These are phyloP conservation scores for Tetragonula clypearis DNA, from an alignment of 1,140 invertebrate species.

Conservation along the genomic window DNA sequence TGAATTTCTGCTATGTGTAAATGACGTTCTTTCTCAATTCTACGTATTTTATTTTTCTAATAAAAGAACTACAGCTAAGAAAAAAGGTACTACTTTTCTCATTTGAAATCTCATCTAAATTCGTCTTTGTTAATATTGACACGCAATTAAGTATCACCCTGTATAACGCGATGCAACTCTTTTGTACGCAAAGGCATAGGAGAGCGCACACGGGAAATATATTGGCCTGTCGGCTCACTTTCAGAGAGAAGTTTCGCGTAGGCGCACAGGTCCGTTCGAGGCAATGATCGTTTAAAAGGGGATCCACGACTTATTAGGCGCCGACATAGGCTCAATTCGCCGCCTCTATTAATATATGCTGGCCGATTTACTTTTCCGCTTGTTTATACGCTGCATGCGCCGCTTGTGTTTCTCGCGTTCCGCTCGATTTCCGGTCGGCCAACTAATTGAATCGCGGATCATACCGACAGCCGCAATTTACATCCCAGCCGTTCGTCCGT, in stretches of 20 bases:
- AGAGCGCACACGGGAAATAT: constrained; percentile 64
- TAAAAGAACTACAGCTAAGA: too few relatives aligned
- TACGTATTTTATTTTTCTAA: too few relatives aligned
- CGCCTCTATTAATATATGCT: constrained; percentile 54
- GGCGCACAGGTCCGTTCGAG: constrained; percentile 50
- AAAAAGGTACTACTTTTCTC: too few relatives aligned
- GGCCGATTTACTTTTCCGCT: constrained; percentile 49
- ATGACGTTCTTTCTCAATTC: too few relatives aligned
- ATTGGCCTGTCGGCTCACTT: constrained; percentile 68
- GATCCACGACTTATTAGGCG: constrained; percentile 73
- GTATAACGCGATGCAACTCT: constrained; percentile 8
- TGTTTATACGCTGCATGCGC: constrained; percentile 15
- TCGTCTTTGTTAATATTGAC: too few relatives aligned
- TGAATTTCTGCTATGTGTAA: too few relatives aligned
- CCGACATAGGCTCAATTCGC: constrained; percentile 65
- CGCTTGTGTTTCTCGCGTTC: neutral
- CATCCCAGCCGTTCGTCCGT: neutral
- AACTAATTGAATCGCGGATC: constrained; percentile 13
- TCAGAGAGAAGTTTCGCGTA: constrained; percentile 60
- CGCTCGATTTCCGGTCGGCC: neutral
- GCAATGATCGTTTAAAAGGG: constrained; percentile 50
- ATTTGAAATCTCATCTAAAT: neutral
- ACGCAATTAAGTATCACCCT: neutral
- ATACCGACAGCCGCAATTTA: neutral
- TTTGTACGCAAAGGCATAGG: constrained; percentile 29